Percentiles rank a stretch among this genome's conserved stretches.
Conservation (phyloP, 2,888 invertebrate genomes). For the Eueremaeus valkanovi region DNA sequence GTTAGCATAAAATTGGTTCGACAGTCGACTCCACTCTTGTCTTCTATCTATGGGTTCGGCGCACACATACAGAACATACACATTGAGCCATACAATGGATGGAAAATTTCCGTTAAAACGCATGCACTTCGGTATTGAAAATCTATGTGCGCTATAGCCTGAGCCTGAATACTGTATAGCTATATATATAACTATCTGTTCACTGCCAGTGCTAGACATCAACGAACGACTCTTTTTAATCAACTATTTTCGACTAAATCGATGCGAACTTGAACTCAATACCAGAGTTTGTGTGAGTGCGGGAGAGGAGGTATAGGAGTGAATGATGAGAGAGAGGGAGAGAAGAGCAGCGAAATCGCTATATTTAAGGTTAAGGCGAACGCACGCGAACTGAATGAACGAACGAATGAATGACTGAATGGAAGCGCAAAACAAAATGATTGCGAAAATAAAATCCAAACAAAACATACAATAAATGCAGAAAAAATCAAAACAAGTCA, state of each 20-base stretch:
- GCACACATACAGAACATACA: not conserved
- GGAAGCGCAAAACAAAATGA: not conserved
- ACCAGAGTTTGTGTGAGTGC: not conserved
- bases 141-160: not conserved
- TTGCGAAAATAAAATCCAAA: not conserved
- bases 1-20: not conserved
- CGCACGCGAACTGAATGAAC: not conserved
- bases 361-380: too few relatives aligned
- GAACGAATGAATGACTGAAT: too few relatives aligned
- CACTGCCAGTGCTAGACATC: not conserved
- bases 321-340: too few relatives aligned
- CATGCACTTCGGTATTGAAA: conserved; percentile 4
- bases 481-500: not conserved
- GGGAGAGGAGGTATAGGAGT: too few relatives aligned
- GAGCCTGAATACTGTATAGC: not conserved
- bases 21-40: not conserved
- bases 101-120: not conserved
- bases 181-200: not conserved
- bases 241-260: conserved; percentile 12
- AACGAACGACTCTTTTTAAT: conserved; percentile 17
- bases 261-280: conserved; percentile 22
- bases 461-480: not conserved
- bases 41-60: not conserved
- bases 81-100: conserved; percentile 4
- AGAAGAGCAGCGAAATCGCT: too few relatives aligned